Percentiles rank a stretch among this genome's conserved stretches.
Conservation (phyloP, 2,888 invertebrate species). For the Callyntrura guangdongensis region DNA sequence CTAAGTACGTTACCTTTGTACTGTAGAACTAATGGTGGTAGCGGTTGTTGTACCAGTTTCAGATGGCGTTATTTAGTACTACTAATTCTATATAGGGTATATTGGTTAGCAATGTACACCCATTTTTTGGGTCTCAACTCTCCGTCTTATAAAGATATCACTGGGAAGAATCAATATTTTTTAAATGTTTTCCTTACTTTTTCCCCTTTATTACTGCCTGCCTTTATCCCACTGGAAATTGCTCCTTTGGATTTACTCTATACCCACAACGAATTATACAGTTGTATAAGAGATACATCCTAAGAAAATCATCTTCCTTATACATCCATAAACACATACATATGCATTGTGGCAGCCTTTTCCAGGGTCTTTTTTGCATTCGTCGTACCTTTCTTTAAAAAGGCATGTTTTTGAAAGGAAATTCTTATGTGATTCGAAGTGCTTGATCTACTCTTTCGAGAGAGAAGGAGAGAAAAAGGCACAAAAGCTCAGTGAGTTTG, state of each 20-base stretch:
- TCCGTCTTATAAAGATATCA: conserved; percentile 31
- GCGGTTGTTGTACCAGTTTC: background rate
- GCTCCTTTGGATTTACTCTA: conserved; percentile 2
- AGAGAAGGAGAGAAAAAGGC: conserved; percentile 25
- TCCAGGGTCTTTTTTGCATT: background rate
- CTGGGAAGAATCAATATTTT: conserved; percentile 49
- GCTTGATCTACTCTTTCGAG: conserved; percentile 39
- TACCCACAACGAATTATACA: conserved; percentile 4
- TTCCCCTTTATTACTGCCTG: background rate
- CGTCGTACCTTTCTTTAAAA: background rate
- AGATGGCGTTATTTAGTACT: background rate
- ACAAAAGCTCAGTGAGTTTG: conserved; percentile 38
- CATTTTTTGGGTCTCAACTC: conserved; percentile 13
- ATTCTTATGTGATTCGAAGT: conserved; percentile 36
- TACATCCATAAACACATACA: conserved; percentile 26
- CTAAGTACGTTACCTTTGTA: background rate
- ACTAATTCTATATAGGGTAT: conserved; percentile 59
- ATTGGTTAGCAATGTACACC: conserved; percentile 3
- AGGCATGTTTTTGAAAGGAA: conserved; percentile 38
- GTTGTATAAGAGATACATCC: conserved; percentile 6
- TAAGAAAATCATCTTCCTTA: conserved; percentile 17
- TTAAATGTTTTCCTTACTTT: conserved; percentile 39
- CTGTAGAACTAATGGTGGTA: background rate
- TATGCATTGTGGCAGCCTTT: background rate
- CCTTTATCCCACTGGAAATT: conserved; percentile 46